Evolutionary conservation across 2,888 invertebrate genomes (phyloP).

Genomic region (Marasmarcha lunaedactyla): DNA sequence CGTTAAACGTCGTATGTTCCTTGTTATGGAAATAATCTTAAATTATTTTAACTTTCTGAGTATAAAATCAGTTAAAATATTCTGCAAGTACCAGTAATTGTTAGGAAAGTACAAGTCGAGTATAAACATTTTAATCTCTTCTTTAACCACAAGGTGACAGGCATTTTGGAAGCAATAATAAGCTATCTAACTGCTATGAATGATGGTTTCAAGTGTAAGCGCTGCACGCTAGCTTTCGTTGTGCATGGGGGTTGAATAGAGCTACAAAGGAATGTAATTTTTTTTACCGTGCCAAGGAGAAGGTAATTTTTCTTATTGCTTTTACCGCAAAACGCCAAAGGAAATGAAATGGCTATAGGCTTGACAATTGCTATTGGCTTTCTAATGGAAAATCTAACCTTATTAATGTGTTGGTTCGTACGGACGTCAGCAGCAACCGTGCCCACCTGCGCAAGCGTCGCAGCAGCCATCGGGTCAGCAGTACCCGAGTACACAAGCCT

Average conservation of each 20-base stretch:
- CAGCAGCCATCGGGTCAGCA: constrained; percentile 64
- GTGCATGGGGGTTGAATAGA: constrained; percentile 67
- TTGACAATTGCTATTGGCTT: constrained; percentile 63
- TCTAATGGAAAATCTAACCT: constrained; percentile 69
- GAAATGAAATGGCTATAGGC: constrained; percentile 54
- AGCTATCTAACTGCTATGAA: constrained; percentile 44
- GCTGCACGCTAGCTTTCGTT: constrained; percentile 70
- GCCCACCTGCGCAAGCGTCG: constrained; percentile 66
- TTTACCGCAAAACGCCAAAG: constrained; percentile 51
- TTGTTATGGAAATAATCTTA: constrained; percentile 5
- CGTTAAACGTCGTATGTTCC: constrained; percentile 15
- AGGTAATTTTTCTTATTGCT: constrained; percentile 63
- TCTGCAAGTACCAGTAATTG: too few relatives aligned
- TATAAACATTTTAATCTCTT: too few relatives aligned
- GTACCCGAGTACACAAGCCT: constrained; percentile 66
- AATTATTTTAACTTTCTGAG: constrained; percentile 2
- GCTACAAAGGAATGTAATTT: constrained; percentile 59
- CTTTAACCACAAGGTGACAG: constrained; percentile 22
- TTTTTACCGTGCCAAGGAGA: constrained; percentile 39
- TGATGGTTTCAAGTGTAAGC: constrained; percentile 56
- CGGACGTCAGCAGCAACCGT: constrained; percentile 71
- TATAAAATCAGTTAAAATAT: too few relatives aligned
- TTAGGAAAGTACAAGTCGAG: too few relatives aligned
- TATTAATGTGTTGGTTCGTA: constrained; percentile 72
- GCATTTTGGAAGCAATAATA: constrained; percentile 39